These are phyloP conservation scores for Adelges cooleyi DNA, from an alignment of 1,140 invertebrate genomes.

Conservation along the genomic window DNA sequence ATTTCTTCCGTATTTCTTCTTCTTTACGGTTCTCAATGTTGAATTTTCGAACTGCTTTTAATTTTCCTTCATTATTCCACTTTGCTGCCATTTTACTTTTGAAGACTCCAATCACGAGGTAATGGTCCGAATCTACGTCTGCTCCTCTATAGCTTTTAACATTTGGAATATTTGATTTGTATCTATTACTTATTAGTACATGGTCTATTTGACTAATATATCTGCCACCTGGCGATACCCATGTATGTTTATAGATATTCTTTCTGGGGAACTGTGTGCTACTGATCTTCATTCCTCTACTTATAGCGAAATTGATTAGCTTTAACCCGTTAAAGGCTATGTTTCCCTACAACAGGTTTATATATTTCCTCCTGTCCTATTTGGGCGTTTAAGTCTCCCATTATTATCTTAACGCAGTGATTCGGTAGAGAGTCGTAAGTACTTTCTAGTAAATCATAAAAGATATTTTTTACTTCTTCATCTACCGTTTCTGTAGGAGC, in stretches of 20 bases:
- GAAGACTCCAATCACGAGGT: slow-evolving; percentile 26
- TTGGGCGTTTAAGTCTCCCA: slow-evolving; percentile 31
- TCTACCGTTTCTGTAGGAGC: neutral
- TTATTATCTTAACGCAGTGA: slow-evolving; percentile 28
- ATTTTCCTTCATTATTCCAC: neutral
- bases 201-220: slow-evolving; percentile 31
- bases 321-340: slow-evolving; percentile 8
- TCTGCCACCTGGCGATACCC: slow-evolving; percentile 29
- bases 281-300: neutral
- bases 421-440: neutral
- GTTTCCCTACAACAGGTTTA: slow-evolving; percentile 1
- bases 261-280: slow-evolving; percentile 31
- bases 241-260: slow-evolving; percentile 33
- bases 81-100: slow-evolving; percentile 4
- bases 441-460: neutral
- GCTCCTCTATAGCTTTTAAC: slow-evolving; percentile 30
- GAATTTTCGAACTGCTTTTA: neutral
- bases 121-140: slow-evolving; percentile 29
- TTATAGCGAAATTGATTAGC: slow-evolving; percentile 11
- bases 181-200: slow-evolving; percentile 25
- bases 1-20: slow-evolving; percentile 4
- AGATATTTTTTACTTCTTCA: neutral
- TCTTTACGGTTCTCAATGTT: slow-evolving; percentile 3
- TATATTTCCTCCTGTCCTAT: slow-evolving; percentile 14
- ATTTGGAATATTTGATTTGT: neutral